A percentile compares a stretch with the other conserved stretches of the same genome.
Evolutionary conservation across 1,140 invertebrate species (phyloP).

Genomic region (Gryon sp.): DNA sequence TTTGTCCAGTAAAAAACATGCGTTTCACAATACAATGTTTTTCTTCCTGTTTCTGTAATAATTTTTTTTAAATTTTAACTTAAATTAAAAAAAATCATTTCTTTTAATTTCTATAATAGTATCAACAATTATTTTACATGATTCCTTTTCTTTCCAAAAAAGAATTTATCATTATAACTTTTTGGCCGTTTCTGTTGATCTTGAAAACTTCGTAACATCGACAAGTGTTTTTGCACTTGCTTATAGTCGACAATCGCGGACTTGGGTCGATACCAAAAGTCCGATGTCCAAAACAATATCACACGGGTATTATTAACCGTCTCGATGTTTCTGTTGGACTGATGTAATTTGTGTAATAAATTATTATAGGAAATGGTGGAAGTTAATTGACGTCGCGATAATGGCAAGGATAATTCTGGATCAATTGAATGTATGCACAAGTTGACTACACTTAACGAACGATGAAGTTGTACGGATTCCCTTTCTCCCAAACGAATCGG

Average conservation of each 20-base stretch:
- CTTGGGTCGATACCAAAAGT: constrained; percentile 81
- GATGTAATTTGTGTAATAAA: constrained; percentile 62
- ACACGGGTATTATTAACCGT: constrained; percentile 60
- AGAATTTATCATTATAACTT: constrained; percentile 43
- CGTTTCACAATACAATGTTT: constrained; percentile 63
- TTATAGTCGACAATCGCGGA: constrained; percentile 76
- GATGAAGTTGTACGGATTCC: constrained; percentile 73
- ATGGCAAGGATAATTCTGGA: constrained; percentile 71
- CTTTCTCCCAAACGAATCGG: constrained; percentile 75
- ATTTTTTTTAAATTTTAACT: not conserved
- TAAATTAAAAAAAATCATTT: no score
- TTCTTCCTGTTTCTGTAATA: constrained; percentile 38
- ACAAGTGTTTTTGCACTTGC: constrained; percentile 75
- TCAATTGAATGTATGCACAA: constrained; percentile 70
- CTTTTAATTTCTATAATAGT: no score
- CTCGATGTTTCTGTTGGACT: constrained; percentile 35
- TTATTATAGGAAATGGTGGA: constrained; percentile 75
- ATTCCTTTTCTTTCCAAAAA: constrained; percentile 57
- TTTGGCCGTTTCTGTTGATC: no score
- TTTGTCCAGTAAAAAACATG: constrained; percentile 61
- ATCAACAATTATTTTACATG: constrained; percentile 7
- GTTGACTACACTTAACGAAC: constrained; percentile 73
- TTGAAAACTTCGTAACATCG: constrained; percentile 61
- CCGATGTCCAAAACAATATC: constrained; percentile 81
- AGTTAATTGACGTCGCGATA: constrained; percentile 76